Evolutionary conservation across 2,113 vertebrate species (phyloP).

Genomic region (Aegotheles bennettii): DNA sequence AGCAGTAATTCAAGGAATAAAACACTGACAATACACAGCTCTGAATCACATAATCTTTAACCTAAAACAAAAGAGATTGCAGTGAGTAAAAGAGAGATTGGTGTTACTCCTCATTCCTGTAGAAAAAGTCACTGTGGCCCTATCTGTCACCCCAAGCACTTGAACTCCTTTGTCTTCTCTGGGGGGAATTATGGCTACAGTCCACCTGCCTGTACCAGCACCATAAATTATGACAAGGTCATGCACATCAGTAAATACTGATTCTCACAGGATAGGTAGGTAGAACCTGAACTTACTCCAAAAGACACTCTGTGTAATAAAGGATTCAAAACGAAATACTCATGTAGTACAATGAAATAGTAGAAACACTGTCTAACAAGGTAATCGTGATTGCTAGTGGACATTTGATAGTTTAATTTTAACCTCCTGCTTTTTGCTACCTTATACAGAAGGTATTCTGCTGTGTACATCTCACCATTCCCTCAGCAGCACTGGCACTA

Average conservation of each 20-base stretch:
- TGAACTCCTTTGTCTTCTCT: neutral
- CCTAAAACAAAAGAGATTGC: neutral
- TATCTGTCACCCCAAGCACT: neutral
- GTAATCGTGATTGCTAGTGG: neutral
- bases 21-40: neutral
- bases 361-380: neutral
- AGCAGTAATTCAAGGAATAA: neutral
- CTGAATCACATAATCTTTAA: conserved; percentile 38
- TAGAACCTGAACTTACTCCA: neutral
- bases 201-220: neutral
- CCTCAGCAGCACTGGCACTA: fast-evolving
- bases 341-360: neutral
- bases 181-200: neutral
- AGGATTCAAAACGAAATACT: neutral
- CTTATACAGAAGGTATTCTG: neutral
- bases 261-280: neutral
- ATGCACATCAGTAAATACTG: neutral
- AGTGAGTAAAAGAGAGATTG: neutral
- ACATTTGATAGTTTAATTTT: neutral
- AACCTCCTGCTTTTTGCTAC: neutral
- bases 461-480: neutral
- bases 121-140: neutral
- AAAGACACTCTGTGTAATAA: neutral
- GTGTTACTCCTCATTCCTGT: neutral
- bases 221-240: conserved; percentile 21